phyloP scores from a whole-genome alignment of 2,113 vertebrate species.

The Sturnus vulgaris region DNA sequence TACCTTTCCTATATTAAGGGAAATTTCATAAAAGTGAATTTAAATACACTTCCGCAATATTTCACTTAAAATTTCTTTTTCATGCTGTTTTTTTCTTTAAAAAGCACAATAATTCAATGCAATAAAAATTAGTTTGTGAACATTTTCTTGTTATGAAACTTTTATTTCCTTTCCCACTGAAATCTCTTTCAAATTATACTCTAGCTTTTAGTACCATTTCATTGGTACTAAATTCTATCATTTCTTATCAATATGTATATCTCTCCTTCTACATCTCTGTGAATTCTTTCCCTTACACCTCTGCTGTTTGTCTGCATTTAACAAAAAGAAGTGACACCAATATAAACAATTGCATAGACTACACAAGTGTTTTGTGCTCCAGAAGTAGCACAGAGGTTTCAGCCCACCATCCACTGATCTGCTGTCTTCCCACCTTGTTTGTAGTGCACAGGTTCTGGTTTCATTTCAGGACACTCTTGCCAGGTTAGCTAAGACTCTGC shows the following conservation, averaged over 20 bases:
- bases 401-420: background rate
- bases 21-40: background rate
- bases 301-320: background rate
- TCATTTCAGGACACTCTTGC: background rate
- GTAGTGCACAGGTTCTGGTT: background rate
- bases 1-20: background rate
- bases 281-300: background rate
- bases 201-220: background rate
- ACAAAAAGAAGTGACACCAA: background rate
- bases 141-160: background rate
- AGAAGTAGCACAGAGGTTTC: background rate
- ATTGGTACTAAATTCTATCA: background rate
- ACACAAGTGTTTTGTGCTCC: background rate
- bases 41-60: background rate
- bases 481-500: background rate
- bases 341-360: background rate
- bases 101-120: background rate
- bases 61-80: background rate
- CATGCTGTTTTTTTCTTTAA: background rate
- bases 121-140: background rate
- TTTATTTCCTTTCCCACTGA: accelerated
- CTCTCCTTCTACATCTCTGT: background rate
- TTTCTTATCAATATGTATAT: background rate
- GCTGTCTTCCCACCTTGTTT: accelerated
- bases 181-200: background rate